Evolutionary conservation across 2,113 vertebrate genomes (phyloP).

Genomic region (Azemiops feae): DNA sequence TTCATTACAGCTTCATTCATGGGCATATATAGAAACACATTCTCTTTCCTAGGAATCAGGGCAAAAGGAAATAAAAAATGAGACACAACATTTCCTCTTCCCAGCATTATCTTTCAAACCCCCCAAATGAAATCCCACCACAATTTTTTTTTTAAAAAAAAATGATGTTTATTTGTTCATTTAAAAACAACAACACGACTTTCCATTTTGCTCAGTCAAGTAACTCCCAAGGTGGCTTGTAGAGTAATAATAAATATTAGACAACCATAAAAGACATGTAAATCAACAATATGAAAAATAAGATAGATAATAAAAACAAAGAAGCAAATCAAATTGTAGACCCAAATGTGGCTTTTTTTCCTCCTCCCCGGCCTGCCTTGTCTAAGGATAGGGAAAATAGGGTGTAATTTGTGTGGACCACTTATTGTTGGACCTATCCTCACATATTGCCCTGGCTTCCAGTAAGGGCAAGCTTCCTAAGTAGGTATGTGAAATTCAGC

Average conservation of each 20-base stretch:
- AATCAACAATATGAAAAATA: neutral
- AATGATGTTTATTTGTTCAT: neutral
- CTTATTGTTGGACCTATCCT: neutral
- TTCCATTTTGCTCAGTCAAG: neutral
- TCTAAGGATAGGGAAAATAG: neutral
- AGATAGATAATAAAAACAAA: neutral
- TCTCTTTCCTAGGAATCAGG: neutral
- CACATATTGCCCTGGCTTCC: neutral
- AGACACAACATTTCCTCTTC: neutral
- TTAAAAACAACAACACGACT: neutral
- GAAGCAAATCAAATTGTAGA: neutral
- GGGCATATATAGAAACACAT: neutral
- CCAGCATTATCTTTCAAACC: neutral
- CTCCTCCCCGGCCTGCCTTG: neutral
- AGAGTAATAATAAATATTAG: neutral
- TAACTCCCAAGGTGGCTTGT: neutral
- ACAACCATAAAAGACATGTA: neutral
- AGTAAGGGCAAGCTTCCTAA: neutral
- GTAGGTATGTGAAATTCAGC: neutral
- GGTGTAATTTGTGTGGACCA: neutral
- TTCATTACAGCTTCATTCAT: neutral
- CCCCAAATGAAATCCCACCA: neutral
- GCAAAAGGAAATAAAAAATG: neutral
- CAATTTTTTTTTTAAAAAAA: neutral
- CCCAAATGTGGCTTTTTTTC: neutral